phyloP scores from a whole-genome alignment of 2,113 vertebrate species.

The Burhinus bistriatus region DNA sequence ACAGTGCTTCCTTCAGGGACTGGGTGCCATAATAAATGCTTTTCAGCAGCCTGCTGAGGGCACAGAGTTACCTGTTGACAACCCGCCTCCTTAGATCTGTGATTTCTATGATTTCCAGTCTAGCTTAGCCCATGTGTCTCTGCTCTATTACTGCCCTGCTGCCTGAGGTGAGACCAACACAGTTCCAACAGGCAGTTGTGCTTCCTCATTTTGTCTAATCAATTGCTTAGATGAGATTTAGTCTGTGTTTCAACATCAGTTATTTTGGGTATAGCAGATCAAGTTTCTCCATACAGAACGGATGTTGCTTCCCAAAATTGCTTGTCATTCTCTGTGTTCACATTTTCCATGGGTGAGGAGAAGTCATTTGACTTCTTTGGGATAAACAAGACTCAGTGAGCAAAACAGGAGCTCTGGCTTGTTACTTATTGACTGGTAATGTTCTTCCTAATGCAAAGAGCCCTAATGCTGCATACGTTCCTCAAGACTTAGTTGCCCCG shows the following conservation, averaged over 20 bases:
- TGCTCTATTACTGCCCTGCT: neutral
- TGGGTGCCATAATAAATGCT: neutral
- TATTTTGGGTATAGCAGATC: slow-evolving; percentile 31
- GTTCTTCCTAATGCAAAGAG: neutral
- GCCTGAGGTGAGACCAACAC: neutral
- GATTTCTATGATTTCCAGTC: neutral
- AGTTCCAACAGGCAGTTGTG: neutral
- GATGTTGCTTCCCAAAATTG: slow-evolving; percentile 44
- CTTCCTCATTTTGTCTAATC: neutral
- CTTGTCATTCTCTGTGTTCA: slow-evolving; percentile 7
- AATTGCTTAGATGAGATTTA: neutral
- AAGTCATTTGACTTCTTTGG: slow-evolving; percentile 61
- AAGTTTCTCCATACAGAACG: slow-evolving; percentile 24
- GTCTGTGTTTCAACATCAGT: neutral
- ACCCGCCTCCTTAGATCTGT: neutral
- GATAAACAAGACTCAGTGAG: slow-evolving; percentile 28
- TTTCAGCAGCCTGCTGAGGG: neutral
- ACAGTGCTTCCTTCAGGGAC: neutral
- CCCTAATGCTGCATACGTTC: neutral
- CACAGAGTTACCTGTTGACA: neutral
- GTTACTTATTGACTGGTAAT: neutral
- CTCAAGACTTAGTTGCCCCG: neutral
- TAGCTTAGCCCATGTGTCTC: neutral
- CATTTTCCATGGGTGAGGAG: slow-evolving; percentile 62
- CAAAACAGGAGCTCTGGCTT: neutral